phyloP scores from a whole-genome alignment of 2,113 vertebrate species.

The Engraulis encrasicolus region DNA sequence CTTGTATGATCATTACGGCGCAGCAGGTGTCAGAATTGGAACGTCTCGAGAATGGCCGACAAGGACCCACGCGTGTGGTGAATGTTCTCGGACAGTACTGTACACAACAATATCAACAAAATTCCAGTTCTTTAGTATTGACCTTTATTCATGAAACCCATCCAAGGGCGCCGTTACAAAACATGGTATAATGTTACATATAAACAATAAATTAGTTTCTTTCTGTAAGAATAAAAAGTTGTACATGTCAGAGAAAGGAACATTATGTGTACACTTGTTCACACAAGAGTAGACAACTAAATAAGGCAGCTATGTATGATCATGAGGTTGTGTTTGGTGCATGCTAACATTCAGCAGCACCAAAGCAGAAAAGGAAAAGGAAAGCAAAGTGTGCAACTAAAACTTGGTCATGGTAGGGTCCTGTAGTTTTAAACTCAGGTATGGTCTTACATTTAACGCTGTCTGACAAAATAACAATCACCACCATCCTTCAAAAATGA shows the following conservation, averaged over 20 bases:
- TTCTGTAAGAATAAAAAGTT: constrained; percentile 12
- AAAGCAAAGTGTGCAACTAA: neutral
- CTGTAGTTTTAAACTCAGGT: neutral
- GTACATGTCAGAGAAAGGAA: constrained; percentile 10
- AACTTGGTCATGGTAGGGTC: neutral
- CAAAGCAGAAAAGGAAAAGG: constrained; percentile 6
- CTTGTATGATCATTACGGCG: neutral
- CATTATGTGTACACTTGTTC: neutral
- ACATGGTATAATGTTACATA: constrained; percentile 10
- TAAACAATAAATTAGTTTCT: constrained; percentile 22
- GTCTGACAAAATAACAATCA: neutral
- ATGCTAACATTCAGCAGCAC: constrained; percentile 9
- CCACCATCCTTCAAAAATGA: neutral
- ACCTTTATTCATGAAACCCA: constrained; percentile 21
- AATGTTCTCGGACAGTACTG: too few relatives aligned
- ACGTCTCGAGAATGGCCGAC: neutral
- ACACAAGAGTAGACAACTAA: neutral
- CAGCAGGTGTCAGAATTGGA: neutral
- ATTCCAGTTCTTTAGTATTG: neutral
- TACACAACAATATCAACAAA: too few relatives aligned
- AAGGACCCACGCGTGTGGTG: too few relatives aligned
- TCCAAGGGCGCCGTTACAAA: constrained; percentile 4
- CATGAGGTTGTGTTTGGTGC: neutral
- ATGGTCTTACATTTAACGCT: constrained; percentile 16
- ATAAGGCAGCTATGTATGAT: constrained; percentile 5